phyloP scores from a whole-genome alignment of 2,113 vertebrate species.

The Peromyscus leucopus region DNA sequence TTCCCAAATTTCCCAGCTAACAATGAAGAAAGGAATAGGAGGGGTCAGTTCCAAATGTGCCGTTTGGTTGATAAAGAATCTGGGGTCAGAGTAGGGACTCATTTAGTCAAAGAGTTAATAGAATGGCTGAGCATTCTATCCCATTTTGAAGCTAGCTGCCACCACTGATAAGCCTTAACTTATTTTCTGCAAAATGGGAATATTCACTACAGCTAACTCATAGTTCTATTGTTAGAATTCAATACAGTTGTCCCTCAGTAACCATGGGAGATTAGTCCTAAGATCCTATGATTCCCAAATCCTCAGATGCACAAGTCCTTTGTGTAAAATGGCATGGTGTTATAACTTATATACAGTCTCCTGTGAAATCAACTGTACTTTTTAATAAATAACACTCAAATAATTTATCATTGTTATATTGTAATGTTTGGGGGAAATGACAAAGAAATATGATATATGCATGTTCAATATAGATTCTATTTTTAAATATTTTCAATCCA shows the following conservation, averaged over 20 bases:
- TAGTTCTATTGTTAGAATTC: not conserved
- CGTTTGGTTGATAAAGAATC: not conserved
- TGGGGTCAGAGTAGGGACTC: not conserved
- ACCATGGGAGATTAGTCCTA: not conserved
- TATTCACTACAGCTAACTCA: no score
- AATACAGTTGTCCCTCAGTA: not conserved
- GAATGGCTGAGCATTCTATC: fast-evolving
- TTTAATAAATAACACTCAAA: not conserved
- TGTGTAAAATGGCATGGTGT: not conserved
- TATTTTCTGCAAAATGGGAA: not conserved
- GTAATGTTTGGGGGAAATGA: not conserved
- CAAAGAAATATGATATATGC: not conserved
- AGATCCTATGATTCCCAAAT: not conserved
- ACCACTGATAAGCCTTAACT: not conserved
- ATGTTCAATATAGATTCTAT: not conserved
- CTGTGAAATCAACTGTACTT: not conserved
- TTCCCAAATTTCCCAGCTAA: not conserved
- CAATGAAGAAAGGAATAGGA: not conserved
- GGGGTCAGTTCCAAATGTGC: not conserved
- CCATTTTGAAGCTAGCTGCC: not conserved
- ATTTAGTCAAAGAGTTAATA: not conserved
- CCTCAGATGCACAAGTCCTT: not conserved
- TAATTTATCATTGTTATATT: not conserved
- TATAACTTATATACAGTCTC: not conserved
- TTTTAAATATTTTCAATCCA: not conserved